Evolutionary conservation across 2,888 invertebrate genomes (phyloP).

Genomic region (Creontiades dilutus): DNA sequence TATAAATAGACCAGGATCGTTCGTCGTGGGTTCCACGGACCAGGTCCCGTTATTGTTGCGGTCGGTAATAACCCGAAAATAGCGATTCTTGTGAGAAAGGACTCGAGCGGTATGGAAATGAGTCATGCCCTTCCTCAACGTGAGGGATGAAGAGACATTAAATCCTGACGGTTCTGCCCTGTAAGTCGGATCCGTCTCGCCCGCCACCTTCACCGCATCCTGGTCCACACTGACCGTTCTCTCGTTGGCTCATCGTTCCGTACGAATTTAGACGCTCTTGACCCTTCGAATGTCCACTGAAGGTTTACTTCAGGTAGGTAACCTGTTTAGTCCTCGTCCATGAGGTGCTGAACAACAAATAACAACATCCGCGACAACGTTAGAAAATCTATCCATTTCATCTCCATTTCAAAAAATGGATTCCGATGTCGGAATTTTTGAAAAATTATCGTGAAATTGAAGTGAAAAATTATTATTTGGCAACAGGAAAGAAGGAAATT

Average conservation of each 20-base stretch:
- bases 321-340: background rate
- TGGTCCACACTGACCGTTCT: background rate
- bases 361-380: no score
- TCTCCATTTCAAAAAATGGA: no score
- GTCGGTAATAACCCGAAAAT: background rate
- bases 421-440: no score
- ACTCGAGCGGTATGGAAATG: background rate
- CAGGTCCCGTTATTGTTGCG: slow-evolving; percentile 2
- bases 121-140: slow-evolving; percentile 27
- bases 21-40: background rate
- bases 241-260: background rate
- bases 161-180: background rate
- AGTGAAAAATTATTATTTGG: no score
- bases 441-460: no score
- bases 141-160: slow-evolving; percentile 4
- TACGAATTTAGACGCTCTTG: slow-evolving; percentile 9
- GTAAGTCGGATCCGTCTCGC: background rate
- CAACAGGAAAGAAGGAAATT: no score
- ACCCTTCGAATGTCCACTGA: background rate
- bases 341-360: no score
- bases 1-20: background rate
- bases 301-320: background rate
- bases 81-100: background rate
- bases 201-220: slow-evolving; percentile 2
- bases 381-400: no score